Evolutionary conservation across 1,140 invertebrate genomes (phyloP).

Genomic region (Drosophila bocqueti): DNA sequence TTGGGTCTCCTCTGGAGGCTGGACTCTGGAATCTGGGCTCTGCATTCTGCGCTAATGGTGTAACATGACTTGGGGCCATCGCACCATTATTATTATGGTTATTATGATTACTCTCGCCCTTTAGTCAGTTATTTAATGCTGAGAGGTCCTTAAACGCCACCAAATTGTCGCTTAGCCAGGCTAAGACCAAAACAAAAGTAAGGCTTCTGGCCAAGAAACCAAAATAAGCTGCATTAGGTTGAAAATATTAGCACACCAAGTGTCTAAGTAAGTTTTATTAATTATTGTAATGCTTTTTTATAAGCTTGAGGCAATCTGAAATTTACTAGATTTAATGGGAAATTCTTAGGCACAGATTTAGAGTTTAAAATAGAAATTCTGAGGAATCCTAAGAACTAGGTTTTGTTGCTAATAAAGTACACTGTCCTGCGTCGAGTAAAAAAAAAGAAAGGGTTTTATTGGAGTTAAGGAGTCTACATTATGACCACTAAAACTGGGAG

Average conservation of each 20-base stretch:
- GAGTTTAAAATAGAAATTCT: neutral
- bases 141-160: slow-evolving; percentile 33
- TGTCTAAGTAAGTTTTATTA: neutral
- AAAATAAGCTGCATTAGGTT: slow-evolving; percentile 12
- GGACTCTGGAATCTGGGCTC: slow-evolving; percentile 15
- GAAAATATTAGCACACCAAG: neutral
- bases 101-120: slow-evolving; percentile 52
- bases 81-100: slow-evolving; percentile 57
- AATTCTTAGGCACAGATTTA: neutral
- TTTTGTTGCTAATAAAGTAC: neutral
- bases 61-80: slow-evolving; percentile 68
- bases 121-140: slow-evolving; percentile 29
- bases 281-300: neutral
- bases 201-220: slow-evolving; percentile 12
- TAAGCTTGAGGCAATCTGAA: neutral
- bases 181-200: slow-evolving; percentile 16
- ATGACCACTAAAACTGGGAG: neutral
- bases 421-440: neutral
- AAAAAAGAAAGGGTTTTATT: neutral
- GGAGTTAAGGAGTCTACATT: neutral
- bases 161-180: slow-evolving; percentile 36
- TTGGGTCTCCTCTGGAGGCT: slow-evolving; percentile 13
- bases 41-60: slow-evolving; percentile 61
- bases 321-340: neutral
- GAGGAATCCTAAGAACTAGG: neutral